Percentiles rank a stretch among this genome's conserved stretches.
These are phyloP conservation scores for Apteryx mantelli DNA, from an alignment of 2,113 vertebrate species.

Conservation along the genomic window DNA sequence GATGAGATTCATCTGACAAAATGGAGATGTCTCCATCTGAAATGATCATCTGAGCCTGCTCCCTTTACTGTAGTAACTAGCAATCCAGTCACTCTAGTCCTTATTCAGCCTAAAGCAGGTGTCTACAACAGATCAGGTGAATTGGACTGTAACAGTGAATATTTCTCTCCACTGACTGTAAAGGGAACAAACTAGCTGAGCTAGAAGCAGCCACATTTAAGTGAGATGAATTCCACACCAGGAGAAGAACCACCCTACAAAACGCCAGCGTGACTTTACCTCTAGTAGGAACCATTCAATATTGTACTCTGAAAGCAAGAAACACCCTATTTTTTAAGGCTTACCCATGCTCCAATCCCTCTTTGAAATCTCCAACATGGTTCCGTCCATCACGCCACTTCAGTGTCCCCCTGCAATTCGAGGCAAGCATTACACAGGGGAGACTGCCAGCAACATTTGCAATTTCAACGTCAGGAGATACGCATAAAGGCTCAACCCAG, in stretches of 20 bases:
- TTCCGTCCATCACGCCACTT: slow-evolving; percentile 77
- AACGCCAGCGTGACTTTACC: accelerated
- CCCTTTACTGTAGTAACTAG: not conserved
- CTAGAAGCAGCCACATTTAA: not conserved
- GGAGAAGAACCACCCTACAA: not conserved
- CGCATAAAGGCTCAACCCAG: not conserved
- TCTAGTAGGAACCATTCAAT: not conserved
- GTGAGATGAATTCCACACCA: not conserved
- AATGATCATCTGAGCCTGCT: accelerated
- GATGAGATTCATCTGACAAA: not conserved
- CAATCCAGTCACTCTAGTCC: not conserved
- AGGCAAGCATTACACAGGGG: not conserved
- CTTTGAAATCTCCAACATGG: slow-evolving; percentile 74
- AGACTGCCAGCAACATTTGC: not conserved
- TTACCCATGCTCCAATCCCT: slow-evolving; percentile 82
- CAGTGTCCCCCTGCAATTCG: slow-evolving; percentile 76
- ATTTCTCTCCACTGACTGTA: not conserved
- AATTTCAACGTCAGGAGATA: not conserved
- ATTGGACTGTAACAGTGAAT: not conserved
- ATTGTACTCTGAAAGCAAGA: not conserved
- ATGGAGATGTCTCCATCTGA: not conserved
- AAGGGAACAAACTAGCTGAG: not conserved
- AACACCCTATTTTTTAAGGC: not conserved
- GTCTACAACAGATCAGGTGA: not conserved
- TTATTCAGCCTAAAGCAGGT: not conserved